These are phyloP conservation scores for Lithophane leautieri DNA, from an alignment of 2,888 invertebrate species.

Conservation along the genomic window DNA sequence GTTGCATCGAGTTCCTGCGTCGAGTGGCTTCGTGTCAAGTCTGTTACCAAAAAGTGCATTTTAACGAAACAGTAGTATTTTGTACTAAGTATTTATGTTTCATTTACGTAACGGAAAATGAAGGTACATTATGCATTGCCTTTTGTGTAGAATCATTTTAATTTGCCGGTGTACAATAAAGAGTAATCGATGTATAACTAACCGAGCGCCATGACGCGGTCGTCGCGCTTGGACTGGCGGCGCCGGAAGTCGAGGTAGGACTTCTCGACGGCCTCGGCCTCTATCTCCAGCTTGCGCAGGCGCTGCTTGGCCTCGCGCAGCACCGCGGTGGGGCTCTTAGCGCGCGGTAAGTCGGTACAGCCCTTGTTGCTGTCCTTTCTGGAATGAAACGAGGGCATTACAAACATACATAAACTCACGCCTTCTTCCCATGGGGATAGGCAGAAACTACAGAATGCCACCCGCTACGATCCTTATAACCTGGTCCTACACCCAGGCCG, in stretches of 20 bases:
- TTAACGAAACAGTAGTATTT: constrained; percentile 8
- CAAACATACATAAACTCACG: background rate
- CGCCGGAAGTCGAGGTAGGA: constrained; percentile 86
- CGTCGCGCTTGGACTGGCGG: constrained; percentile 65
- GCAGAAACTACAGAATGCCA: background rate
- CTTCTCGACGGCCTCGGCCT: constrained; percentile 90
- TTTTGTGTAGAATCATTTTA: background rate
- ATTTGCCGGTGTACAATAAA: background rate
- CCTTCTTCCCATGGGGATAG: no score
- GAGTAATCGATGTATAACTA: constrained; percentile 17
- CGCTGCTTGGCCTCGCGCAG: constrained; percentile 89
- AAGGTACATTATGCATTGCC: background rate
- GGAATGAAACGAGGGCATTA: constrained; percentile 16
- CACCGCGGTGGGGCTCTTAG: constrained; percentile 85
- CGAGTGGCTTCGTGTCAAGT: constrained; percentile 63
- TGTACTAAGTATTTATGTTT: background rate
- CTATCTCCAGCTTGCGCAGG: constrained; percentile 90
- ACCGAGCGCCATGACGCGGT: constrained; percentile 34
- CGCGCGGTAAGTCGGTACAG: constrained; percentile 56
- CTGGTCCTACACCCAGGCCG: background rate
- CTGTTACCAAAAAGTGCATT: constrained; percentile 60
- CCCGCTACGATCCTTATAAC: background rate
- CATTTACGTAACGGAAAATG: background rate
- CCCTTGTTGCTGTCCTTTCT: constrained; percentile 66
- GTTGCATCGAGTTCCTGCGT: constrained; percentile 57